Base-by-base conservation (phyloP, 2,113 vertebrate genomes). In the Barbus barbus region DNA sequence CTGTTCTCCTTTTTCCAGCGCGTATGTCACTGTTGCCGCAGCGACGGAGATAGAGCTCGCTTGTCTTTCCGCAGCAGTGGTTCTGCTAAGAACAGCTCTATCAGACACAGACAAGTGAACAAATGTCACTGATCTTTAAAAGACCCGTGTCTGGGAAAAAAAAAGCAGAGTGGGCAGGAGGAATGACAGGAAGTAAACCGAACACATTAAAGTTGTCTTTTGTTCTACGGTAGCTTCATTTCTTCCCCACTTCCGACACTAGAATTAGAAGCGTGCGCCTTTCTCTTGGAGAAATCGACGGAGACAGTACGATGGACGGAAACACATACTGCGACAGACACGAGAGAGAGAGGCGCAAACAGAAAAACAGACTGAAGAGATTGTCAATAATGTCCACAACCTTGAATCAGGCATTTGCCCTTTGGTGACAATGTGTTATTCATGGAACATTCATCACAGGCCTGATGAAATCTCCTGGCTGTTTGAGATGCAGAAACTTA, bases 111-210 rank as follows among this genome's bases (percentile, higher is more conserved):
- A 82, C 74, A 60, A 81, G 72, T 28, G 20, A 38, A 36, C 44
- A 83, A 87, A 87, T 89, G 67, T 88, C 74, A 81, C 81, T 58
- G 81, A 88, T 85, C 87, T 80, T 84, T 51, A 81, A 84, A 24
- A 82, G 18, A 82, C 83, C 79, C 33, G 11, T 77, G 83, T 88
- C 84, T 88, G 65, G 86, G 86, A 83, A 44, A n/a, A n/a, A 24
- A 46, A 38, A 48, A 26, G 18, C 26, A 48, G 13, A 36, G 78
- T 38, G 44, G 48, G 31, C 33, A 61, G 51, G 9, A 24, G 5
- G 36, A 26, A 44, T 33, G 53, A 71, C 46, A 13, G 74, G 26
- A 65, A 22, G 60, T 36, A 51, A 51, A 75, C 26, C n/a, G 78
- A 65, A 46, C 36, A 2, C 41, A 13, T 67, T 31, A 48, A 80